phyloP scores from a whole-genome alignment of 1,140 invertebrate genomes.

The Heliothis virescens region DNA sequence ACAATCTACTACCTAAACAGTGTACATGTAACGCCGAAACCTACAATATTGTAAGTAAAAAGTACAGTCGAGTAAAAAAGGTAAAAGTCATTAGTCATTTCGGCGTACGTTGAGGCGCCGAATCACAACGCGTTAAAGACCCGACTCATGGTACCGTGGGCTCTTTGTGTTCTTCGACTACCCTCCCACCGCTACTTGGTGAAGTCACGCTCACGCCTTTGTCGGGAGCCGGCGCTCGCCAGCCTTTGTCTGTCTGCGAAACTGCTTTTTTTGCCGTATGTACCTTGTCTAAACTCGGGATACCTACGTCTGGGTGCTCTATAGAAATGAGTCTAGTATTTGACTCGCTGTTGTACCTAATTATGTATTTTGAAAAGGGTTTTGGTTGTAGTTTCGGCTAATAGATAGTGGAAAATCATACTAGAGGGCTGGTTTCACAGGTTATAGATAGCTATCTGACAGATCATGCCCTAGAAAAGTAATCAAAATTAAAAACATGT shows the following conservation, averaged over 20 bases:
- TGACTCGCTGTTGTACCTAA: neutral
- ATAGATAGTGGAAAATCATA: no score
- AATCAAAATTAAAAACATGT: no score
- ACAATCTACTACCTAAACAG: neutral
- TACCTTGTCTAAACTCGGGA: neutral
- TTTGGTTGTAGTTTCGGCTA: no score
- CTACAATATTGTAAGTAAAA: constrained; percentile 1
- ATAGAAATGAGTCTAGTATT: neutral
- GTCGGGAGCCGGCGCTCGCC: constrained; percentile 44
- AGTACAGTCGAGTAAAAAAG: constrained; percentile 32
- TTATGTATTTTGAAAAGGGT: neutral
- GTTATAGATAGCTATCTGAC: no score
- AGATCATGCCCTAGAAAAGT: no score
- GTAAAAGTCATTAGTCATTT: constrained; percentile 66
- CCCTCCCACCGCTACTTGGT: constrained; percentile 74
- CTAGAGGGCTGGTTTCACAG: no score
- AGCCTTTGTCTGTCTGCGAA: constrained; percentile 46
- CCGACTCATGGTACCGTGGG: constrained; percentile 67
- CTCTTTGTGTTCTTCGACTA: constrained; percentile 63
- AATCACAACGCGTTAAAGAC: constrained; percentile 68
- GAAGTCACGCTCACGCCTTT: constrained; percentile 68
- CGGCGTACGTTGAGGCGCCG: constrained; percentile 64
- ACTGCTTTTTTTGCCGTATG: constrained; percentile 9
- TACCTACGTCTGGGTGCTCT: constrained; percentile 1
- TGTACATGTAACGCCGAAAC: constrained; percentile 5